phyloP scores from a whole-genome alignment of 2,113 vertebrate genomes.

The Daubentonia madagascariensis region DNA sequence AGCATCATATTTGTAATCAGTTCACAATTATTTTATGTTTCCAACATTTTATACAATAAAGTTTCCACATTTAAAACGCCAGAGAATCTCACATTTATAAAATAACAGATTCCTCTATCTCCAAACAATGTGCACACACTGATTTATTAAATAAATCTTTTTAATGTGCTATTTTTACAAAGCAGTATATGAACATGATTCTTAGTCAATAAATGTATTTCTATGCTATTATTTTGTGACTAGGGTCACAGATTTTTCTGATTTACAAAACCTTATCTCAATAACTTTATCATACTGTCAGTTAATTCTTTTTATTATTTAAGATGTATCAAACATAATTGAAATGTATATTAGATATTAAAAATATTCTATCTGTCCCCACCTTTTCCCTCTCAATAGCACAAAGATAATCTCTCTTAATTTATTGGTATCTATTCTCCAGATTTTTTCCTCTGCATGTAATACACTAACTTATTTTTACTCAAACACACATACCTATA shows the following conservation, averaged over 20 bases:
- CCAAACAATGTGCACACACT: not conserved
- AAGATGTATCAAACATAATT: not conserved
- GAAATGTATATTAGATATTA: not conserved
- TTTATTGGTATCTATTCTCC: not conserved
- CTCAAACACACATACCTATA: not conserved
- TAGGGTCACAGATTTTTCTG: not conserved
- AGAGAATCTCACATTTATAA: not conserved
- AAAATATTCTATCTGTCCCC: not conserved
- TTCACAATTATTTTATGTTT: not conserved
- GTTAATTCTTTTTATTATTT: not conserved
- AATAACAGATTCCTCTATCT: not conserved
- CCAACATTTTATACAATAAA: not conserved
- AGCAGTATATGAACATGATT: not conserved
- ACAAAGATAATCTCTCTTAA: not conserved
- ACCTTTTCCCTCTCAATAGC: not conserved
- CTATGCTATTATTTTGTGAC: not conserved
- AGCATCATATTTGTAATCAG: not conserved
- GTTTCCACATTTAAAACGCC: not conserved
- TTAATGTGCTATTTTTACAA: not conserved
- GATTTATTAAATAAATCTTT: not conserved
- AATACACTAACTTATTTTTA: not conserved
- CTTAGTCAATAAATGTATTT: not conserved
- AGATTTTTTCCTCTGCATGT: not conserved
- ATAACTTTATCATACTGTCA: not conserved
- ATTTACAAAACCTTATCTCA: not conserved